Evolutionary conservation across 2,888 invertebrate genomes (phyloP).

Genomic region (Rosalia funebris): DNA sequence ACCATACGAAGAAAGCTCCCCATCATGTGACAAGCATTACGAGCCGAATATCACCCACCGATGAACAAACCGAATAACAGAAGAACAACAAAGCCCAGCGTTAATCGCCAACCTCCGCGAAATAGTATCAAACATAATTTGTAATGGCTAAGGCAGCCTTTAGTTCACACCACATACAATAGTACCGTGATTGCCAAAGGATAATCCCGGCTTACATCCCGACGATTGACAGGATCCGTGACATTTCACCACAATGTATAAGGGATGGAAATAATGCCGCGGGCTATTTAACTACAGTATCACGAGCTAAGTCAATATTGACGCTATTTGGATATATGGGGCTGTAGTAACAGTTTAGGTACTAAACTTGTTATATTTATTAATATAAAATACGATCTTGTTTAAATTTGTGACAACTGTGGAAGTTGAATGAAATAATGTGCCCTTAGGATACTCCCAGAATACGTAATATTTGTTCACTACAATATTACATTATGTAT

Average conservation of each 20-base stretch:
- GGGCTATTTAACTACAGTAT: slow-evolving; percentile 26
- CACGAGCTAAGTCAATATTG: slow-evolving; percentile 5
- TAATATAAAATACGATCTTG: too few species aligned
- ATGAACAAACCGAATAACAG: slow-evolving; percentile 3
- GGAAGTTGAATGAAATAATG: too few species aligned
- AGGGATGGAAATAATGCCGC: slow-evolving; percentile 30
- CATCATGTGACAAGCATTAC: too few species aligned
- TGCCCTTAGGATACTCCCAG: too few species aligned
- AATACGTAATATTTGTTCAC: too few species aligned
- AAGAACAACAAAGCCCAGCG: slow-evolving; percentile 8
- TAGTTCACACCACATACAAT: slow-evolving; percentile 64
- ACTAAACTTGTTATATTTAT: too few species aligned
- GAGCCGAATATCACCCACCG: too few species aligned
- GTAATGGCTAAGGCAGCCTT: slow-evolving; percentile 57
- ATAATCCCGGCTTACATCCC: slow-evolving; percentile 63
- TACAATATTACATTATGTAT: too few species aligned
- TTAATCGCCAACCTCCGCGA: slow-evolving; percentile 25
- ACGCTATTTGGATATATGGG: not conserved
- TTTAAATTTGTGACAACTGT: too few species aligned
- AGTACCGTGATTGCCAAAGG: slow-evolving; percentile 63
- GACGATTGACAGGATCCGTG: slow-evolving; percentile 60
- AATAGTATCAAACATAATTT: slow-evolving; percentile 42
- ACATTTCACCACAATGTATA: slow-evolving; percentile 36
- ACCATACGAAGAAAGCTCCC: too few species aligned
- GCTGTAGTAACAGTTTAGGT: too few species aligned